Conservation (phyloP, 2,888 invertebrate species). For the Coecobrya sp. region DNA sequence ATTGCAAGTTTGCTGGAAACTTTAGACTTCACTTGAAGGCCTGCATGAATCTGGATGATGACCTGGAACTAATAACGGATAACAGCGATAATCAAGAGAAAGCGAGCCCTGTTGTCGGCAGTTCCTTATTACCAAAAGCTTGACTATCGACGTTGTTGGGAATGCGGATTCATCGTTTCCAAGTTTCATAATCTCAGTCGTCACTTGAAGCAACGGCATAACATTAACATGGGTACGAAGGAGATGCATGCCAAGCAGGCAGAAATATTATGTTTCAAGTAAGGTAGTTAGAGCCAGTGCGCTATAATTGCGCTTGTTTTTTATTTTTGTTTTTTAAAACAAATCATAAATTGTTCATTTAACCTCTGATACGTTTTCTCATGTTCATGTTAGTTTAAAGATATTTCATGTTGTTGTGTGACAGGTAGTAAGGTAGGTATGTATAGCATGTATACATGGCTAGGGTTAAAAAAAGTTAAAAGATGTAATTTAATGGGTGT, state of each 20-base stretch:
- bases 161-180: conserved; percentile 41
- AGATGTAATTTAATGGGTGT: not conserved
- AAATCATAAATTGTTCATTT: not conserved
- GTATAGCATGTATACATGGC: not conserved
- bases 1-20: conserved; percentile 47
- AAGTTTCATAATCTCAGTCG: conserved; percentile 54
- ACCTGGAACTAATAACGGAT: not conserved
- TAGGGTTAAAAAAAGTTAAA: not conserved
- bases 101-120: not conserved
- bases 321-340: not conserved
- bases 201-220: conserved; percentile 43
- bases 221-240: conserved; percentile 35
- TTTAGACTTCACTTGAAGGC: conserved; percentile 34
- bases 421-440: not conserved
- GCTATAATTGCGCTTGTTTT: not conserved
- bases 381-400: not conserved
- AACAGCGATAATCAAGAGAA: not conserved
- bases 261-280: conserved; percentile 23
- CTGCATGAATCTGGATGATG: conserved; percentile 40
- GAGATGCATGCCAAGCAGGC: conserved; percentile 44
- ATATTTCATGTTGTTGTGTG: not conserved
- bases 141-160: conserved; percentile 53
- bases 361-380: not conserved
- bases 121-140: conserved; percentile 25
- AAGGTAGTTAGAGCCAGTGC: not conserved